Percentiles rank a stretch among this genome's conserved stretches.
These are phyloP conservation scores for Penaeus chinensis DNA, from an alignment of 1,140 invertebrate genomes.

Conservation along the genomic window DNA sequence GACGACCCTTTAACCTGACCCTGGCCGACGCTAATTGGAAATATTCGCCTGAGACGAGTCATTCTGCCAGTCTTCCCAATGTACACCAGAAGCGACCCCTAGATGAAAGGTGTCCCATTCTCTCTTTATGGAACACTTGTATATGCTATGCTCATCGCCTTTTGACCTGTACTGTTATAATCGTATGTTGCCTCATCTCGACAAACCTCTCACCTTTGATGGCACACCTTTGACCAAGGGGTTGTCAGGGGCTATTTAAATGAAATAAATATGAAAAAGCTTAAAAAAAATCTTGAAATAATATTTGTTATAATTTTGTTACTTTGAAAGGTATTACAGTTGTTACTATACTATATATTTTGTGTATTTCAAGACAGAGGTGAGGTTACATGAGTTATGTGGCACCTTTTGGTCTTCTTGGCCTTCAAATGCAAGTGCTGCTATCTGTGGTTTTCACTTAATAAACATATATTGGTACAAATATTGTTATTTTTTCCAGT, in stretches of 20 bases:
- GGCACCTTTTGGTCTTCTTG: conserved; percentile 42
- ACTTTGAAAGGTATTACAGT: conserved; percentile 57
- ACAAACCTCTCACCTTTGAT: not conserved
- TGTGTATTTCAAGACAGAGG: conserved; percentile 62
- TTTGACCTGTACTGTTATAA: conserved; percentile 17
- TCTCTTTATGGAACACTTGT: conserved; percentile 22
- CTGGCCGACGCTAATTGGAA: conserved; percentile 60
- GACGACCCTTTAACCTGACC: conserved; percentile 52
- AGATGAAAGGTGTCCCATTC: conserved; percentile 30
- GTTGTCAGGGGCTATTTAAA: conserved; percentile 33
- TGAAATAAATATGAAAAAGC: conserved; percentile 34
- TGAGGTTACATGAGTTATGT: conserved; percentile 51
- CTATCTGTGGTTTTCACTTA: conserved; percentile 60
- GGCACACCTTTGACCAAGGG: conserved; percentile 34
- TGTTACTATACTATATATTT: conserved; percentile 60
- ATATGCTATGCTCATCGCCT: conserved; percentile 1
- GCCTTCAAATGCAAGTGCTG: conserved; percentile 49
- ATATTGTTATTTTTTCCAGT: not conserved
- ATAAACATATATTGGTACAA: conserved; percentile 58
- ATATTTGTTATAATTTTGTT: conserved; percentile 62
- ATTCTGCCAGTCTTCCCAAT: conserved; percentile 42
- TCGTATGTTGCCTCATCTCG: not conserved
- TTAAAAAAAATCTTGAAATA: conserved; percentile 43
- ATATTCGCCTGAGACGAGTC: conserved; percentile 37
- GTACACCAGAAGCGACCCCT: conserved; percentile 12